phyloP scores from a whole-genome alignment of 2,888 invertebrate species.

The Parascotia fuliginaria region DNA sequence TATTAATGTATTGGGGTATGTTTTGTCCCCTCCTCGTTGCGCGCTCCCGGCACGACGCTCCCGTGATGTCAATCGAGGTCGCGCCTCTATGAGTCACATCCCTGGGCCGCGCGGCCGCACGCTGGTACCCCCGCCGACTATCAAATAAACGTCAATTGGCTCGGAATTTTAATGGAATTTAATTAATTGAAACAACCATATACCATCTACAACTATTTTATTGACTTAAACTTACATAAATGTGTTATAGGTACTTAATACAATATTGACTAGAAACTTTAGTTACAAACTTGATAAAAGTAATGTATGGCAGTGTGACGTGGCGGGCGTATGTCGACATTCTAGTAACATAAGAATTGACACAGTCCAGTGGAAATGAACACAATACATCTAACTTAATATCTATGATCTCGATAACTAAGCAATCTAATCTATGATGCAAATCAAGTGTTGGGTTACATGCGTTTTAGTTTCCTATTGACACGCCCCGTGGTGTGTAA shows the following conservation, averaged over 20 bases:
- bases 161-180: constrained; percentile 79
- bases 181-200: constrained; percentile 81
- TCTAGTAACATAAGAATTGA: constrained; percentile 88
- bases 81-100: constrained; percentile 60
- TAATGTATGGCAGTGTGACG: constrained; percentile 72
- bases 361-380: constrained; percentile 86
- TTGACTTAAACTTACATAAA: constrained; percentile 75
- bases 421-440: constrained; percentile 71
- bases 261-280: constrained; percentile 47
- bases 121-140: constrained; percentile 56
- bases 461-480: constrained; percentile 46
- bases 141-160: constrained; percentile 73
- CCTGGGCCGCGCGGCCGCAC: constrained; percentile 44
- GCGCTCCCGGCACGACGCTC: constrained; percentile 33
- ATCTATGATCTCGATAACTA: constrained; percentile 57
- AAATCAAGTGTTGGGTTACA: constrained; percentile 71
- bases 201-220: constrained; percentile 80
- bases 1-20: constrained; percentile 66
- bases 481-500: constrained; percentile 73
- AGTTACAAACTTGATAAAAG: constrained; percentile 58
- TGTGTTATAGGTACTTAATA: constrained; percentile 66
- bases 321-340: constrained; percentile 86
- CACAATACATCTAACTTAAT: constrained; percentile 70
- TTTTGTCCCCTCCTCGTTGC: constrained; percentile 57
- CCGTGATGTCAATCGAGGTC: constrained; percentile 51